These are phyloP conservation scores for Eupsilia transversa DNA, from an alignment of 2,888 invertebrate species.

Conservation along the genomic window DNA sequence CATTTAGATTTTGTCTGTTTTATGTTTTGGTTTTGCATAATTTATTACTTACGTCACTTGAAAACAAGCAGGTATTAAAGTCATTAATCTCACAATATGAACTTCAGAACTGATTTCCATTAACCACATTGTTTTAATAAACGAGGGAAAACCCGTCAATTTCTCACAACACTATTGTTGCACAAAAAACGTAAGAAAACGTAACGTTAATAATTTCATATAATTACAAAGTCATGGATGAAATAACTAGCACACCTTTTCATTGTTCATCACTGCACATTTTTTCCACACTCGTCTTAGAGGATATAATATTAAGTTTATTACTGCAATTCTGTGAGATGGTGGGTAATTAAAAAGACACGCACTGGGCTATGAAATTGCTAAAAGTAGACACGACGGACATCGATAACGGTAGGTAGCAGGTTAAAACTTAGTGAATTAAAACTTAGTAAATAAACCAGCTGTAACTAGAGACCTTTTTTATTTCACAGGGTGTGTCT, in stretches of 20 bases:
- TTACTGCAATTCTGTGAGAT: conserved; percentile 25
- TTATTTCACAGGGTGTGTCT: not conserved
- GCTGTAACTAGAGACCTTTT: not conserved
- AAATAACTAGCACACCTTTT: conserved; percentile 19
- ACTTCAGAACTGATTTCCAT: not conserved
- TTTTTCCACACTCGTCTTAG: conserved; percentile 15
- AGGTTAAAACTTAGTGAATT: too few relatives aligned
- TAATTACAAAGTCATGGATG: not conserved
- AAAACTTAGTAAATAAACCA: not conserved
- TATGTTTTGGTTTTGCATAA: not conserved
- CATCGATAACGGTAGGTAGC: not conserved
- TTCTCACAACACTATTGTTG: not conserved
- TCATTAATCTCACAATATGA: not conserved
- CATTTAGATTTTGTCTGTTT: not conserved
- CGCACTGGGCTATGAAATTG: not conserved
- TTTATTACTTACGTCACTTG: not conserved
- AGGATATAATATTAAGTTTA: conserved; percentile 23
- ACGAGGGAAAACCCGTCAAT: not conserved
- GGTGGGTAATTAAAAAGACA: conserved; percentile 6
- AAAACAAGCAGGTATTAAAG: not conserved
- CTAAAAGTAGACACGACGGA: not conserved
- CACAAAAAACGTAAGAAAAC: not conserved
- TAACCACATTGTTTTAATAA: not conserved
- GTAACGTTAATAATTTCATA: conserved; percentile 1
- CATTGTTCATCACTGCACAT: conserved; percentile 44